Conservation (phyloP, 2,888 invertebrate genomes). For the Marasmarcha lunaedactyla region DNA sequence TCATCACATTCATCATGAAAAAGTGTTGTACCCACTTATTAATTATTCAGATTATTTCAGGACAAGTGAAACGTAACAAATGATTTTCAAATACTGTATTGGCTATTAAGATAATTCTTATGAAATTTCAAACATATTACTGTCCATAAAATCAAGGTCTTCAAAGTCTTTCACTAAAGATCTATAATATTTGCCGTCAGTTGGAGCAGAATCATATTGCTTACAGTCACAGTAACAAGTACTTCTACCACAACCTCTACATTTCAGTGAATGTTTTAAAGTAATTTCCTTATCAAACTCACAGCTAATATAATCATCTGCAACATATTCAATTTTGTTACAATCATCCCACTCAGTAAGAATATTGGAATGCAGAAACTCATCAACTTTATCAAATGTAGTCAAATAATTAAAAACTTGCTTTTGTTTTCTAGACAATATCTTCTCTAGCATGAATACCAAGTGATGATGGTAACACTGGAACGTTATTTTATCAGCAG, state of each 20-base stretch:
- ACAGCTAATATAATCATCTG: conserved; percentile 43
- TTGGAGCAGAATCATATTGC: conserved; percentile 35
- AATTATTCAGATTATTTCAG: too few species aligned
- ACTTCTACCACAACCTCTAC: conserved; percentile 50
- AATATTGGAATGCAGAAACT: conserved; percentile 75
- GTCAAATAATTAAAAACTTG: conserved; percentile 83
- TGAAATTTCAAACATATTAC: conserved; percentile 45
- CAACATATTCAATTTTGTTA: conserved; percentile 20
- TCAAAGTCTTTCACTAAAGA: conserved; percentile 38
- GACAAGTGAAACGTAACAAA: too few species aligned
- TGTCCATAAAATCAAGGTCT: conserved; percentile 48
- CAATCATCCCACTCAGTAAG: conserved; percentile 36
- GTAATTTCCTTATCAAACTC: conserved; percentile 47
- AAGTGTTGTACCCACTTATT: too few species aligned
- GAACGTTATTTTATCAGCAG: conserved; percentile 76
- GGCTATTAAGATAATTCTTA: too few species aligned
- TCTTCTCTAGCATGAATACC: conserved; percentile 93
- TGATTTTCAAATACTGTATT: too few species aligned
- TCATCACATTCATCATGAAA: too few species aligned
- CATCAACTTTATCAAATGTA: conserved; percentile 75
- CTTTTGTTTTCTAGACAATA: conserved; percentile 79
- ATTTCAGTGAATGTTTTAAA: conserved; percentile 49
- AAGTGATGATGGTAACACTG: conserved; percentile 95
- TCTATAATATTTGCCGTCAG: conserved; percentile 44
- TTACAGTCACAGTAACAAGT: conserved; percentile 43